phyloP scores from a whole-genome alignment of 2,113 vertebrate species.

The Synodontis membranacea region DNA sequence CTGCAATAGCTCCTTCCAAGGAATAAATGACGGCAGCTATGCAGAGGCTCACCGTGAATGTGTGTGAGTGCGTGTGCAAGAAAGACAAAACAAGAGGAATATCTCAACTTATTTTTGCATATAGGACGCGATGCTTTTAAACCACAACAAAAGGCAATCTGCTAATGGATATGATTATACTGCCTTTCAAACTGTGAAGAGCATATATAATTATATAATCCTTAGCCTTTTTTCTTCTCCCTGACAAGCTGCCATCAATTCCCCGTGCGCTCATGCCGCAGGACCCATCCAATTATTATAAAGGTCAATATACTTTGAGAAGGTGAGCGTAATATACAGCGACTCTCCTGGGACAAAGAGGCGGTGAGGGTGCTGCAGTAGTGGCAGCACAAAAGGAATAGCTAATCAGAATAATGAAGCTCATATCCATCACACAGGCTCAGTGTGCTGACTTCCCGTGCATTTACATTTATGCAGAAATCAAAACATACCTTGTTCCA shows the following conservation, averaged over 20 bases:
- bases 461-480: conserved; percentile 6
- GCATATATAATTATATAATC: conserved; percentile 46
- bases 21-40: conserved; percentile 54
- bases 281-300: conserved; percentile 58
- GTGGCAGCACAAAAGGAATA: conserved; percentile 31
- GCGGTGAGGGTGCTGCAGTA: conserved; percentile 16
- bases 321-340: conserved; percentile 47
- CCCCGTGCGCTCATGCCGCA: conserved; percentile 44
- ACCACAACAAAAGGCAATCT: conserved; percentile 27
- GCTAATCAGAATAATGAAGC: conserved; percentile 36
- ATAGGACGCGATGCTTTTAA: conserved; percentile 35
- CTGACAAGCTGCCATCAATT: conserved; percentile 51
- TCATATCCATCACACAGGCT: conserved; percentile 29
- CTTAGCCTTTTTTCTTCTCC: conserved; percentile 20
- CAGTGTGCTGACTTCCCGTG: not conserved
- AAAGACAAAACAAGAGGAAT: conserved; percentile 16
- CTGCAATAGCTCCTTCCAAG: conserved; percentile 59
- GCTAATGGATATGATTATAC: conserved; percentile 23
- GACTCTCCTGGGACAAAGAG: conserved; percentile 26
- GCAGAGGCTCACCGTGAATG: conserved; percentile 37
- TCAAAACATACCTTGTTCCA: not conserved
- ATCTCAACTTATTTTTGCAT: conserved; percentile 46
- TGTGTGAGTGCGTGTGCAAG: not conserved
- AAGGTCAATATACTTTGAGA: conserved; percentile 57
- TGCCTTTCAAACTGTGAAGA: conserved; percentile 18